These are phyloP conservation scores for Drosophila ustulata DNA, from an alignment of 2,888 invertebrate species.

Conservation along the genomic window DNA sequence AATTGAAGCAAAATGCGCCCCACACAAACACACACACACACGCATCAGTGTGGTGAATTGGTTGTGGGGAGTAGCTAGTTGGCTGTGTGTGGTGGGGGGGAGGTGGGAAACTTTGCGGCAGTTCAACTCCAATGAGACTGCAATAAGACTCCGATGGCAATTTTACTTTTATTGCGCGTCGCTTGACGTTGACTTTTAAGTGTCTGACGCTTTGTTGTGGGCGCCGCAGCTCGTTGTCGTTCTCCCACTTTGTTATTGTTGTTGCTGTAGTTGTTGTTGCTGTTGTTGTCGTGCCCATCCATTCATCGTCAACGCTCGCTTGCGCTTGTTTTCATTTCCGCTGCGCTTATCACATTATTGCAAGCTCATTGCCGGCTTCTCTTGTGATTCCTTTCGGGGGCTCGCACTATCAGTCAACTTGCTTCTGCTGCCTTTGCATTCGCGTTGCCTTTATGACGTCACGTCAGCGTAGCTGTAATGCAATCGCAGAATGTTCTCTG, in stretches of 20 bases:
- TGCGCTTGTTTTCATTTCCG: slow-evolving; percentile 78
- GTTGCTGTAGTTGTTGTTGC: slow-evolving; percentile 33
- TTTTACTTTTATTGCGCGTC: slow-evolving; percentile 68
- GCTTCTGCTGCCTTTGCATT: slow-evolving; percentile 46
- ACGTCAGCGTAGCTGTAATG: slow-evolving; percentile 17
- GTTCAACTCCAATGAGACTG: slow-evolving; percentile 51
- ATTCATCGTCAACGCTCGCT: slow-evolving; percentile 59
- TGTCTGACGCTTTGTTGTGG: slow-evolving; percentile 65
- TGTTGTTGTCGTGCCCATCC: slow-evolving; percentile 46
- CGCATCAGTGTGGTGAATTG: slow-evolving; percentile 5
- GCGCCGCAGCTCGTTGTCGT: slow-evolving; percentile 8
- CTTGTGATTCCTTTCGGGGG: slow-evolving; percentile 32
- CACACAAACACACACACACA: slow-evolving; percentile 21
- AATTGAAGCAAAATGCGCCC: slow-evolving; percentile 68
- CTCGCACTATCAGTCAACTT: slow-evolving; percentile 61
- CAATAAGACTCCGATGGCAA: slow-evolving; percentile 65
- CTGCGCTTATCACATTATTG: slow-evolving; percentile 78
- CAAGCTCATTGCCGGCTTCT: slow-evolving; percentile 75
- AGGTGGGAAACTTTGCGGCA: slow-evolving; percentile 7
- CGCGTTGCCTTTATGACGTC: slow-evolving; percentile 43
- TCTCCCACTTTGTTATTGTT: slow-evolving; percentile 26
- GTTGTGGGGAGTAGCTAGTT: background rate
- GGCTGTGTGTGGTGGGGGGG: background rate
- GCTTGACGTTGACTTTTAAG: slow-evolving; percentile 63
- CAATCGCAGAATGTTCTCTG: slow-evolving; percentile 17